These are phyloP conservation scores for Atethmia centrago DNA, from an alignment of 2,888 invertebrate species.

Conservation along the genomic window DNA sequence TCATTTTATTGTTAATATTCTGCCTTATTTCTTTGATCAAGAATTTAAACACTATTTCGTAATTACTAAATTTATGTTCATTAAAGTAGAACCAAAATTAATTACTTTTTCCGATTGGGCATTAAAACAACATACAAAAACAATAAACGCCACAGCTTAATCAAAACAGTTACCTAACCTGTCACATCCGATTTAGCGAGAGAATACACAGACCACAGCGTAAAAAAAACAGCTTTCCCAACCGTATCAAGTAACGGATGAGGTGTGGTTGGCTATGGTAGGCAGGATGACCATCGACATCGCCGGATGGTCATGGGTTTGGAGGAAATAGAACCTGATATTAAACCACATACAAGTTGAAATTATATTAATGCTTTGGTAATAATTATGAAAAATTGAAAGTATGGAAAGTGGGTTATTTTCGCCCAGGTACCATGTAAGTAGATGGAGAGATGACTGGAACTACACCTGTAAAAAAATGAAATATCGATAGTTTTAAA, in stretches of 20 bases:
- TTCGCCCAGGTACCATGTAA: too few relatives aligned
- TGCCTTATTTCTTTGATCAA: background rate
- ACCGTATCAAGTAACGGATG: constrained; percentile 60
- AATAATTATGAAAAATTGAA: background rate
- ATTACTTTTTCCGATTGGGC: background rate
- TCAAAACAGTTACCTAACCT: constrained; percentile 23
- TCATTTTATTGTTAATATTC: too few relatives aligned
- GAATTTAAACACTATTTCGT: background rate
- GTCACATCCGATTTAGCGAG: constrained; percentile 41
- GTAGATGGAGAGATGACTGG: background rate
- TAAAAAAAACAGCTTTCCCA: constrained; percentile 53
- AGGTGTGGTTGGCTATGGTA: constrained; percentile 56
- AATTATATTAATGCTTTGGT: background rate
- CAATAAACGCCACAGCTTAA: background rate
- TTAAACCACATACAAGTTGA: constrained; percentile 13
- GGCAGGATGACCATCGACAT: constrained; percentile 55
- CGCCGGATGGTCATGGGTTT: constrained; percentile 53
- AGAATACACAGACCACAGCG: constrained; percentile 51
- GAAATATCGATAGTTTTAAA: too few relatives aligned
- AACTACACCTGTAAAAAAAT: background rate
- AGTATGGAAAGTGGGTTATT: background rate
- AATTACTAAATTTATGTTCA: too few relatives aligned
- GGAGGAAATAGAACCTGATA: constrained; percentile 56
- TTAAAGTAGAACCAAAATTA: background rate
- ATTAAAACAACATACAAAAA: constrained; percentile 8